Percentiles rank a stretch among this genome's conserved stretches.
phyloP scores from a whole-genome alignment of 2,888 invertebrate genomes.

The Mylabris sibirica region DNA sequence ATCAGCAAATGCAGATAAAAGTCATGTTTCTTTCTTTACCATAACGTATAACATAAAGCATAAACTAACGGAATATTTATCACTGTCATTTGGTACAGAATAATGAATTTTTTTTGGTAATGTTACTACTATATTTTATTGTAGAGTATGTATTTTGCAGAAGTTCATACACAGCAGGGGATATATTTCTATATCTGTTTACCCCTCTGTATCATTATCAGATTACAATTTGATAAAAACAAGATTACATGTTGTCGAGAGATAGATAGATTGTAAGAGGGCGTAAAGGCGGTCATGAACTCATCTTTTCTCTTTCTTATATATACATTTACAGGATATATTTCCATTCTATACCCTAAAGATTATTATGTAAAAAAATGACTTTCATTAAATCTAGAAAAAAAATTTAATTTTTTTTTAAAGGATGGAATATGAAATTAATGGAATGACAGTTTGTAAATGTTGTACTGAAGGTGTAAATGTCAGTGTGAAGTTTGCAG shows the following conservation, averaged over 20 bases:
- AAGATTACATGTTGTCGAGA: constrained; percentile 13
- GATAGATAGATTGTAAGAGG: neutral
- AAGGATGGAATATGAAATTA: neutral
- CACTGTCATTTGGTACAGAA: neutral
- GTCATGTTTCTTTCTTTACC: neutral
- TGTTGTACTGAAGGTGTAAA: constrained; percentile 8
- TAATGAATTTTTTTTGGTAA: constrained; percentile 2
- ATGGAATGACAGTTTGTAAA: constrained; percentile 3
- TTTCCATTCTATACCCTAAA: neutral
- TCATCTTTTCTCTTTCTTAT: neutral
- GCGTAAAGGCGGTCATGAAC: neutral
- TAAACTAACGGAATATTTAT: constrained; percentile 9
- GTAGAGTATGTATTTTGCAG: neutral
- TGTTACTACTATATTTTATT: neutral
- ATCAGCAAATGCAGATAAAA: constrained; percentile 4
- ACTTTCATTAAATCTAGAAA: neutral
- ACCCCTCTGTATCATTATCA: constrained; percentile 15
- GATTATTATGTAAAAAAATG: constrained; percentile 9
- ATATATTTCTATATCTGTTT: constrained; percentile 13
- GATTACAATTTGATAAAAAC: constrained; percentile 20
- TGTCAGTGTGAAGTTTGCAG: neutral
- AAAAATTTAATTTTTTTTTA: neutral
- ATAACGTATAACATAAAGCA: neutral
- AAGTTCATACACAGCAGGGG: constrained; percentile 10
- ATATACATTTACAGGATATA: neutral